Percentiles rank a stretch among this genome's conserved stretches.
phyloP scores from a whole-genome alignment of 2,113 vertebrate species.

The Pterocles orientalis region DNA sequence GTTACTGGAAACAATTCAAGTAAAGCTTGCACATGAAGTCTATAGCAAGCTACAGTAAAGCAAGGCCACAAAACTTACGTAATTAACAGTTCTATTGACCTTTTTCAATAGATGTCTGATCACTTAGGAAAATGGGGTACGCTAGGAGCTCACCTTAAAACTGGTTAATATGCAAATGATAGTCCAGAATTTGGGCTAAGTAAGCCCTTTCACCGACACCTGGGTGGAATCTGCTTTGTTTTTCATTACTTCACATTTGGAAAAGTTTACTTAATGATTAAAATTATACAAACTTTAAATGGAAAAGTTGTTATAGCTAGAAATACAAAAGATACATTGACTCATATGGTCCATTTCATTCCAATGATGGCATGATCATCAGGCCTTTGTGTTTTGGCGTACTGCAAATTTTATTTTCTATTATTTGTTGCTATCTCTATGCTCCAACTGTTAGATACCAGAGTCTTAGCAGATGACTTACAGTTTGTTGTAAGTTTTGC shows the following conservation, averaged over 20 bases:
- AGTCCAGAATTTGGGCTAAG: neutral
- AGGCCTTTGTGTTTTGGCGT: neutral
- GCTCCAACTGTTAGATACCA: neutral
- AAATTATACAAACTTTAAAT: neutral
- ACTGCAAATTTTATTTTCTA: neutral
- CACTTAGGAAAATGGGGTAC: neutral
- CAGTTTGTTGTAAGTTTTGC: neutral
- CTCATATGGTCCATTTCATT: neutral
- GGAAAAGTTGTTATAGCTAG: neutral
- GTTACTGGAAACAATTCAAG: neutral
- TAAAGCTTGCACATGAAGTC: neutral
- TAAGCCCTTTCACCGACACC: neutral
- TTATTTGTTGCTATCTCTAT: neutral
- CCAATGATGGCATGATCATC: neutral
- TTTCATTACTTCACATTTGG: neutral
- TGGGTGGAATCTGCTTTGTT: neutral
- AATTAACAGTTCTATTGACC: neutral
- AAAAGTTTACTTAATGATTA: neutral
- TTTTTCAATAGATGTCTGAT: slow-evolving; percentile 19
- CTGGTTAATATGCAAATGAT: slow-evolving; percentile 9
- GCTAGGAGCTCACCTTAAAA: slow-evolving; percentile 28
- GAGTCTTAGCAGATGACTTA: neutral
- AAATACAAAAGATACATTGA: neutral
- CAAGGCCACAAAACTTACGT: neutral
- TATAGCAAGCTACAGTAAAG: neutral